Conservation (phyloP, 1,140 invertebrate genomes). For the Danaus melanippus region DNA sequence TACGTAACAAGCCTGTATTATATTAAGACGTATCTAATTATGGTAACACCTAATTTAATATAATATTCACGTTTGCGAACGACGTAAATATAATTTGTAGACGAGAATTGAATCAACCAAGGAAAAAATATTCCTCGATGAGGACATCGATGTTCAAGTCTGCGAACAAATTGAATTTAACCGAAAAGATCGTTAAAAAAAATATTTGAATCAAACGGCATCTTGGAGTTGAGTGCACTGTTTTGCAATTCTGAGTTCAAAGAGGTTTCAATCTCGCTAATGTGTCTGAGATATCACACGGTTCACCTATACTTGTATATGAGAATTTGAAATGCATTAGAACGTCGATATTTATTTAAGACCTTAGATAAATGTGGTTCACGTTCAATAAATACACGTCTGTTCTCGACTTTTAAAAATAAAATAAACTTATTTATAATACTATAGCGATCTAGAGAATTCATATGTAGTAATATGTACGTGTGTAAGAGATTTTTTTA, state of each 20-base stretch:
- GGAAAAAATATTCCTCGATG: slow-evolving; percentile 1
- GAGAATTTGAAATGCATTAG: slow-evolving; percentile 20
- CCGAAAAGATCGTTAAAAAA: slow-evolving; percentile 31
- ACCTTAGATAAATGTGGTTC: background rate
- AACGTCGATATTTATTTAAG: slow-evolving; percentile 14
- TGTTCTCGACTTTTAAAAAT: too few species aligned
- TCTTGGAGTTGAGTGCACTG: slow-evolving; percentile 46
- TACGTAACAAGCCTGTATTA: too few species aligned
- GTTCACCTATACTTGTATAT: slow-evolving; percentile 15
- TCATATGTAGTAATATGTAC: too few species aligned
- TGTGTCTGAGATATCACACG: slow-evolving; percentile 42
- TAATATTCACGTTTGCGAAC: background rate
- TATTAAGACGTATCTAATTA: too few species aligned
- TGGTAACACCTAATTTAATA: too few species aligned
- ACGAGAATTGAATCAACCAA: slow-evolving; percentile 5
- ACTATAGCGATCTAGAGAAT: too few species aligned
- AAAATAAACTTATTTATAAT: too few species aligned
- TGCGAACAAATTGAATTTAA: slow-evolving; percentile 32
- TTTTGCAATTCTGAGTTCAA: slow-evolving; percentile 64
- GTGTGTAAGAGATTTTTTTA: too few species aligned
- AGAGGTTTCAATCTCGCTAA: slow-evolving; percentile 66
- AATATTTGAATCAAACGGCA: slow-evolving; percentile 50
- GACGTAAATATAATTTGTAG: slow-evolving; percentile 8
- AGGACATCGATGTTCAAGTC: slow-evolving; percentile 14
- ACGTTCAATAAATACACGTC: too few species aligned